These are phyloP conservation scores for Morus bassanus DNA, from an alignment of 2,797 vertebrate genomes.

Conservation along the genomic window DNA sequence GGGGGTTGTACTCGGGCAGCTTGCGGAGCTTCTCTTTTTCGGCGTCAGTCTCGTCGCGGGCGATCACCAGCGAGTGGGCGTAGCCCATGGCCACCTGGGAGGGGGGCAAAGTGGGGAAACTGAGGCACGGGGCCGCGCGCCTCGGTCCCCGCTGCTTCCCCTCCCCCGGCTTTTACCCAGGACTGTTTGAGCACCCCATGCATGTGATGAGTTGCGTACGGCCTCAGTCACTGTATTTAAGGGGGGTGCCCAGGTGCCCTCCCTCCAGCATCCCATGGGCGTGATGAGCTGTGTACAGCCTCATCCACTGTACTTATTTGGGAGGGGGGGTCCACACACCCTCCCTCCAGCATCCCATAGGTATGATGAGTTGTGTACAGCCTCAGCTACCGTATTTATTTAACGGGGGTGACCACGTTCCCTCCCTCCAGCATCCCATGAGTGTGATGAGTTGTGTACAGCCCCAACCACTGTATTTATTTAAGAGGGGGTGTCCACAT, in stretches of 20 bases:
- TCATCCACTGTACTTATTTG: background rate
- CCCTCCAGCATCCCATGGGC: too few relatives aligned
- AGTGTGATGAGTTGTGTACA: background rate
- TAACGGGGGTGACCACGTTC: background rate
- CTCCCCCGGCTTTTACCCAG: too few relatives aligned
- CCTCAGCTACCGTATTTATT: background rate
- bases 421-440: too few relatives aligned
- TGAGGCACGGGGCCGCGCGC: background rate
- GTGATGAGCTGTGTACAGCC: background rate
- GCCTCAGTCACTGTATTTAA: background rate
- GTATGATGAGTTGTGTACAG: background rate
- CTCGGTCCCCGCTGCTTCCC: fast-evolving
- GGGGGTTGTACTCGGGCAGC: constrained; percentile 94
- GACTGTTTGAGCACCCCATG: background rate
- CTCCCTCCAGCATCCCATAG: too few relatives aligned
- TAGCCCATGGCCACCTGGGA: constrained; percentile 93
- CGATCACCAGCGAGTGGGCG: constrained; percentile 87
- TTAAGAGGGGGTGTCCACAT: background rate
- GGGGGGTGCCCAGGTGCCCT: background rate
- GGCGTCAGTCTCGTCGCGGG: constrained; percentile 85
- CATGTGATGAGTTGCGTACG: background rate
- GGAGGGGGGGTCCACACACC: fast-evolving
- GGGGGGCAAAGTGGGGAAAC: background rate
- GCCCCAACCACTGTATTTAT: background rate
- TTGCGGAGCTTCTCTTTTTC: constrained; percentile 91